Base-by-base conservation (phyloP, 2,113 vertebrate species). In the Chaetorhynchus papuensis region DNA sequence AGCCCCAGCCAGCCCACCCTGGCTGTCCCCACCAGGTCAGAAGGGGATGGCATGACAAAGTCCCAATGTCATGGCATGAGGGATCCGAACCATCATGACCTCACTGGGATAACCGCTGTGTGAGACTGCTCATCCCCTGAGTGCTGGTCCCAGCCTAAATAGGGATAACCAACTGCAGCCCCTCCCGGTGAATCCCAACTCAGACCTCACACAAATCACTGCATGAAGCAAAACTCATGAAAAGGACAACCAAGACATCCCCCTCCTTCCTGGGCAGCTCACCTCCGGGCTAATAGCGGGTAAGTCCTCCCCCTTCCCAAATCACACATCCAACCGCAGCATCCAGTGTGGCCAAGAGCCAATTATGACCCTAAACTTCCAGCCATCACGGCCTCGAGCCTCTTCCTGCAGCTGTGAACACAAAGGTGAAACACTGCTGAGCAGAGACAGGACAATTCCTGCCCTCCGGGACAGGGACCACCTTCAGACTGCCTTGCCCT, bases 101-200 rank as follows among this genome's bases (percentile, higher is more conserved):
- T 35, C 6, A 2, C 3, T 2, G 1, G 28, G 11, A 39, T 45
- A 7, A 10, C 44, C 4, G 3, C 15, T 3, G 1, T 0, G 17
- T 9, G n/a, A n/a, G 28, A 17, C 28, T 2, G 33, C 42, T 49
- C 12, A 4, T 20, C 41, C 28, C 11, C 41, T 1, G 0, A 2
- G 22, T 3, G 1, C 54, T 17, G 37, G 44, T 33, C 41, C 68
- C 5, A 7, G 54, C 59, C 53, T 39, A 24, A 44, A 83, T 3
- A 60, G 6, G 1, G 39, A 59, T 42, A 66, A 28, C 26, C 2
- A 5, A 9, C 15, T 17, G 52, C 69, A 78, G 69, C 50, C 7
- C 1, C 71, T 42, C 63, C 44, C 31, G 0, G 0, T 1, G 1
- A 39, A 65, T 35, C 45, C 50, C 8, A 35, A 11, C n/a, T 23